A percentile compares a stretch with the other conserved stretches of the same genome.
phyloP scores from a whole-genome alignment of 2,888 invertebrate species.

The Dynastes grantii region DNA sequence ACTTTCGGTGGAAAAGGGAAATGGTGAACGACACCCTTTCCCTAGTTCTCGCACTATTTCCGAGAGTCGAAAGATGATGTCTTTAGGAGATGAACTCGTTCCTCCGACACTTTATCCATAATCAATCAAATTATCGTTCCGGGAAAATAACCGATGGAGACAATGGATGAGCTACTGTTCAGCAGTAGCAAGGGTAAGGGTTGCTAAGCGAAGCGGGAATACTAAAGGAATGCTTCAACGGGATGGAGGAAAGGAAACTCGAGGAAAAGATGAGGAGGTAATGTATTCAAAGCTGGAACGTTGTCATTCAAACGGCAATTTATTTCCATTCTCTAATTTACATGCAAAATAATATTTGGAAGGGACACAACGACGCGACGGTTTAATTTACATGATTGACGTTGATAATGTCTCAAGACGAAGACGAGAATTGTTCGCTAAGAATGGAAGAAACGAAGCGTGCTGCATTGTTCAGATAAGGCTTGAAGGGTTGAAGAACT shows the following conservation, averaged over 20 bases:
- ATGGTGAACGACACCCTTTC: neutral
- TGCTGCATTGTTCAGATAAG: too few species aligned
- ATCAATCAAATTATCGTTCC: slow-evolving; percentile 47
- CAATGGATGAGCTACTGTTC: slow-evolving; percentile 11
- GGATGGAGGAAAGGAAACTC: neutral
- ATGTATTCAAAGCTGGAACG: slow-evolving; percentile 45
- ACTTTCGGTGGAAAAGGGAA: neutral
- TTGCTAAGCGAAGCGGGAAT: neutral
- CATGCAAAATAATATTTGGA: slow-evolving; percentile 49
- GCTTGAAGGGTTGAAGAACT: too few species aligned
- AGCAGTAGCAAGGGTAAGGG: neutral
- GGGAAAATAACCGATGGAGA: slow-evolving; percentile 30
- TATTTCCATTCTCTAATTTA: slow-evolving; percentile 47
- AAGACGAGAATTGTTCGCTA: neutral
- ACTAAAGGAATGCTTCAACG: slow-evolving; percentile 5
- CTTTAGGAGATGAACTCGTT: slow-evolving; percentile 13
- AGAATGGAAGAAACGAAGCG: neutral
- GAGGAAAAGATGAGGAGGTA: slow-evolving; percentile 36
- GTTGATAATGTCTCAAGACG: slow-evolving; percentile 5
- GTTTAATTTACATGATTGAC: slow-evolving; percentile 50
- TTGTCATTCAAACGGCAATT: slow-evolving; percentile 47
- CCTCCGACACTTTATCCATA: slow-evolving; percentile 34
- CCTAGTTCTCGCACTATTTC: slow-evolving; percentile 41
- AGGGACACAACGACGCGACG: slow-evolving; percentile 39
- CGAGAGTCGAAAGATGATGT: slow-evolving; percentile 21